Evolutionary conservation across 1,140 invertebrate genomes (phyloP).

Genomic region (Pseudomyrmex sp.): DNA sequence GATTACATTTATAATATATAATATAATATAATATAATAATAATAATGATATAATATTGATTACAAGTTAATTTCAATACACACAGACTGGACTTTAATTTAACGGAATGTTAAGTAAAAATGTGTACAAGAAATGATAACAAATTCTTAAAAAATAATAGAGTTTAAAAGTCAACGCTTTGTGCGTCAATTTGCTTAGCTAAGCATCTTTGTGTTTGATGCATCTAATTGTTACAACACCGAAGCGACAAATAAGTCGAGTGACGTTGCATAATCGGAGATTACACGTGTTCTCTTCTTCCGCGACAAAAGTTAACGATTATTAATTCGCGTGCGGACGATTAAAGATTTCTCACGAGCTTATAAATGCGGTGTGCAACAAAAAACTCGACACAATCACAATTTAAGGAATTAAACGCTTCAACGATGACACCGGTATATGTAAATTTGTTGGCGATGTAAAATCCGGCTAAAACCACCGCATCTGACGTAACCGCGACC

Average conservation of each 20-base stretch:
- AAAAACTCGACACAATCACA: not conserved
- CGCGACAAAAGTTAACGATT: constrained; percentile 4
- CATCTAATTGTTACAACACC: constrained; percentile 41
- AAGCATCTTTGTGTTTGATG: constrained; percentile 10
- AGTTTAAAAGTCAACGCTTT: not conserved
- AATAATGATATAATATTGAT: not conserved
- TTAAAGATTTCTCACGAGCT: not conserved
- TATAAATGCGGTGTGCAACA: not conserved
- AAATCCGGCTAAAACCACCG: not conserved
- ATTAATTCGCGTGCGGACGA: not conserved
- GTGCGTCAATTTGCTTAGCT: constrained; percentile 15
- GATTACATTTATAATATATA: not conserved
- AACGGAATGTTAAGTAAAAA: not conserved
- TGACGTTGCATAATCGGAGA: constrained; percentile 7
- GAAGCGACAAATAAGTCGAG: constrained; percentile 26
- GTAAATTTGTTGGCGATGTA: not conserved
- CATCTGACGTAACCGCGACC: constrained; percentile 28
- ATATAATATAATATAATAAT: not conserved
- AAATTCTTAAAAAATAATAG: not conserved
- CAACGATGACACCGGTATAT: not conserved
- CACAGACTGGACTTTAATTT: not conserved
- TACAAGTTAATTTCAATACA: not conserved
- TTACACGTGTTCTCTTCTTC: not conserved
- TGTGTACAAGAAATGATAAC: not conserved
- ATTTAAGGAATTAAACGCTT: constrained; percentile 1